phyloP scores from a whole-genome alignment of 2,797 vertebrate genomes.

The Hapalemur alaotrensis region DNA sequence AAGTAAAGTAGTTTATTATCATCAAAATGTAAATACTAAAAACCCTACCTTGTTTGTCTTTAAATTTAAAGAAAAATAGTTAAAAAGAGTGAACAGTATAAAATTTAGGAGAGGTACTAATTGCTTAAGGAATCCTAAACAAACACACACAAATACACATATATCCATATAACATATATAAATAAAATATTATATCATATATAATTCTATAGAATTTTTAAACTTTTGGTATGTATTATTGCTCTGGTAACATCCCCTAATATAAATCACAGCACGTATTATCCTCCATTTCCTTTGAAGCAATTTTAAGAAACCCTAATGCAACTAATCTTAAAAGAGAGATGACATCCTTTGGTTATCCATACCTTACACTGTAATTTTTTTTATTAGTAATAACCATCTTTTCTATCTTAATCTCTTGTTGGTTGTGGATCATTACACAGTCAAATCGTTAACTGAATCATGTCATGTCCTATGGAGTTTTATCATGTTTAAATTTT shows the following conservation, averaged over 20 bases:
- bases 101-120: not conserved
- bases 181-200: not conserved
- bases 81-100: not conserved
- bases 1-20: not conserved
- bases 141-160: too few species aligned
- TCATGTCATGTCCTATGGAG: constrained; percentile 53
- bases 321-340: not conserved
- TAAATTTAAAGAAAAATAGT: not conserved
- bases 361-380: constrained; percentile 1
- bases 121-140: not conserved
- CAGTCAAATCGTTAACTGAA: constrained; percentile 61
- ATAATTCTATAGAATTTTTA: not conserved
- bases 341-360: not conserved
- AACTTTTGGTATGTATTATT: not conserved
- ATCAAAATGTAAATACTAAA: not conserved
- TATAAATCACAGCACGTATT: constrained; percentile 12
- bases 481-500: constrained; percentile 36
- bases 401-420: constrained; percentile 54
- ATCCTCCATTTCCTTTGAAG: constrained; percentile 1
- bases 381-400: constrained; percentile 28
- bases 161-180: not conserved
- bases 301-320: not conserved
- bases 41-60: not conserved
- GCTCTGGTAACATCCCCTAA: not conserved
- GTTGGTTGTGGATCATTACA: constrained; percentile 53